Evolutionary conservation across 2,113 vertebrate genomes (phyloP), one percentile per base, ranked within the genome.

Genomic region (Pteruthius melanotis): DNA sequence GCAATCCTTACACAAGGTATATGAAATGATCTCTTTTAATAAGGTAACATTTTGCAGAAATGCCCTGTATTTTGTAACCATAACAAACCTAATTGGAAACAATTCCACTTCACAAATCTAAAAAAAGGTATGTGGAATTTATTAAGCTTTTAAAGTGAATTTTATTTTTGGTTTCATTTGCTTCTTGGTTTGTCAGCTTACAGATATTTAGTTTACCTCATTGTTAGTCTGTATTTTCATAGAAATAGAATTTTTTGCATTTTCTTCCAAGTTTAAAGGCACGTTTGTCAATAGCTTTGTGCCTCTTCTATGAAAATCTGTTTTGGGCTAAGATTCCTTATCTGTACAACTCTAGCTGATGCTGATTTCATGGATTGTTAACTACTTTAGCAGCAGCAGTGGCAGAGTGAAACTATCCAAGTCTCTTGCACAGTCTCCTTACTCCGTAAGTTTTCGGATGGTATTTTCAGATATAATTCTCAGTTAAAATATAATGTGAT

Each of bases 41-140:
- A 93, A 81, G n/a, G 77, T 88, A 88, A 88, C 44, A 19, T 94
- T 95, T 92, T 93, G 50, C 83, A 96, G 71, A 93, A 89, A 64
- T 52, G 28, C 35, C 35, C 56, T 78, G 45, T 27, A 61, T 85
- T 97, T 95, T 92, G 45, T 91, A 93, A 87, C 65, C 57, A 80
- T 83, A 95, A 84, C 49, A 93, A 82, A 59, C 47, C 44, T 93
- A 89, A 95, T 75, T 93, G 56, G 87, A 96, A 96, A 71, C 35
- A 94, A 96, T 92, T 83, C 66, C 68, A 60, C 54, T 92, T 72
- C 20, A 90, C 47, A 88, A 90, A 90, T 84, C 27, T 59, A 53
- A 64, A 59, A n/a, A 23, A 63, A 91, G 15, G 11, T 90, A 49
- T 37, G 77, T 49, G 60, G n/a, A 87, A 85, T 59, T 70, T 83